phyloP scores from a whole-genome alignment of 2,113 vertebrate species.

The Camelus dromedarius region DNA sequence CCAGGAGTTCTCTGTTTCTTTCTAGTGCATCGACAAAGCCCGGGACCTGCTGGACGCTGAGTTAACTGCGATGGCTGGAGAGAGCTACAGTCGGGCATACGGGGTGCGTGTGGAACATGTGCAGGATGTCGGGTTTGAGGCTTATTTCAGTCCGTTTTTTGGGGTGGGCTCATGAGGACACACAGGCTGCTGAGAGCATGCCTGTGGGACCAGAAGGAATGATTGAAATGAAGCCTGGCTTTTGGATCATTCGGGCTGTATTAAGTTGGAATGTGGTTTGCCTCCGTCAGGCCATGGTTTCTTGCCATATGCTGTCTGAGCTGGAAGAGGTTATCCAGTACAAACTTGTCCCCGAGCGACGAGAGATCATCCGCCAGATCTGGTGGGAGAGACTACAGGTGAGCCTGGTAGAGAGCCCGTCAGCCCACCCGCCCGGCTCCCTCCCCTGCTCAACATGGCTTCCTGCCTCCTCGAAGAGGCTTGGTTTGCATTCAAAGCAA shows the following conservation, averaged over 20 bases:
- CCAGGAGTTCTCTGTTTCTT: constrained; percentile 31
- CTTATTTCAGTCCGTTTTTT: neutral
- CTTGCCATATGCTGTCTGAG: constrained; percentile 99
- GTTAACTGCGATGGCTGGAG: constrained; percentile 98
- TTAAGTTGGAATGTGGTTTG: constrained; percentile 85
- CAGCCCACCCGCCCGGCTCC: accelerated
- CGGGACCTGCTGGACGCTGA: constrained; percentile 98
- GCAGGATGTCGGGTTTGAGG: neutral
- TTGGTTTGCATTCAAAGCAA: neutral
- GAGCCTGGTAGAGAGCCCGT: constrained; percentile 34
- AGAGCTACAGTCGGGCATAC: constrained; percentile 99
- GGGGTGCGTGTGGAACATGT: constrained; percentile 89
- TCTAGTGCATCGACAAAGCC: constrained; percentile 98
- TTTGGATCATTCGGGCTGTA: constrained; percentile 53
- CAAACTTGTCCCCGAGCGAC: constrained; percentile 97
- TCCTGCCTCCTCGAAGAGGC: neutral
- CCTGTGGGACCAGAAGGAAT: constrained; percentile 57
- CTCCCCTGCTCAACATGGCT: neutral
- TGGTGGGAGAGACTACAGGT: constrained; percentile 99
- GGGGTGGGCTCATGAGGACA: neutral
- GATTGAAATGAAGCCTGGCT: constrained; percentile 51
- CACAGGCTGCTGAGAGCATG: neutral
- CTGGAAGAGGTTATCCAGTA: constrained; percentile 99
- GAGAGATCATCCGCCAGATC: constrained; percentile 98
- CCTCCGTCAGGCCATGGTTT: constrained; percentile 96